phyloP scores from a whole-genome alignment of 1,140 invertebrate genomes.

The Cydia amplana region DNA sequence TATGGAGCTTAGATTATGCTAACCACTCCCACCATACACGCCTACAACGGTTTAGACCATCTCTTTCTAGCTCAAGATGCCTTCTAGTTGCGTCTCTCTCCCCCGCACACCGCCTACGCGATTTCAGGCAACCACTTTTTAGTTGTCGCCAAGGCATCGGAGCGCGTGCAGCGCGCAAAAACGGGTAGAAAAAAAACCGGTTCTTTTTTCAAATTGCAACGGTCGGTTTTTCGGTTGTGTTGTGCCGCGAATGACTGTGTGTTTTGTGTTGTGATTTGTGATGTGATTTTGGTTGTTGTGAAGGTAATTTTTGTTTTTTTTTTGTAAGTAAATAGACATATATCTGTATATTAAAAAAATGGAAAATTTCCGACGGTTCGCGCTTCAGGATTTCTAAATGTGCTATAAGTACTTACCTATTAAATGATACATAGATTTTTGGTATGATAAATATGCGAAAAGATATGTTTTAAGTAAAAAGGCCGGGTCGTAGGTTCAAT shows the following conservation, averaged over 20 bases:
- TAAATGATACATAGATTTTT: too few relatives aligned
- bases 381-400: too few relatives aligned
- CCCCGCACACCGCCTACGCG: constrained; percentile 64
- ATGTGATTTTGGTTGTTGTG: constrained; percentile 52
- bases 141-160: constrained; percentile 67
- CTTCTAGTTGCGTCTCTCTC: constrained; percentile 49
- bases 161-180: constrained; percentile 53
- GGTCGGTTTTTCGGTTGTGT: constrained; percentile 49
- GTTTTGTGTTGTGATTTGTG: constrained; percentile 57
- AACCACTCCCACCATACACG: constrained; percentile 63
- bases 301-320: constrained; percentile 51
- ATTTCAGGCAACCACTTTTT: constrained; percentile 68
- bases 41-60: constrained; percentile 50
- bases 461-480: too few relatives aligned
- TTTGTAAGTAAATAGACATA: constrained; percentile 5
- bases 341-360: not conserved
- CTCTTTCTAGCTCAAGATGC: constrained; percentile 44
- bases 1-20: constrained; percentile 54
- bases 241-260: constrained; percentile 43
- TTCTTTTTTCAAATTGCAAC: constrained; percentile 43
- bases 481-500: too few relatives aligned
- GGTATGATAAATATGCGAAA: too few relatives aligned
- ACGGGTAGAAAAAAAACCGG: constrained; percentile 43
- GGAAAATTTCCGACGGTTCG: too few relatives aligned
- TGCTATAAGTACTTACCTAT: too few relatives aligned